These are phyloP conservation scores for Acrossocheilus fasciatus DNA, from an alignment of 2,797 vertebrate species.

Conservation along the genomic window DNA sequence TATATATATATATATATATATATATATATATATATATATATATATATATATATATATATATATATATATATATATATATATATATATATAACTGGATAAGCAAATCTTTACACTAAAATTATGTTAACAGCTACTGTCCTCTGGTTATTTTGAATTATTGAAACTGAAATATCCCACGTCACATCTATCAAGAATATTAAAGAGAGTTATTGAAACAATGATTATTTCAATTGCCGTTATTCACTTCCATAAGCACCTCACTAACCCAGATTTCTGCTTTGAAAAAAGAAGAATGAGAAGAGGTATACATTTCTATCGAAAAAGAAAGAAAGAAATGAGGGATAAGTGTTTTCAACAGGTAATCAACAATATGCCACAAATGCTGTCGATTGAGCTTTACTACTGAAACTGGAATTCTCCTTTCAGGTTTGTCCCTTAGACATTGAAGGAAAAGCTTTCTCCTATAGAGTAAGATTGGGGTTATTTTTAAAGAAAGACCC, in stretches of 20 bases:
- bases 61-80: too few species aligned
- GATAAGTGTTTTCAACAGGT: background rate
- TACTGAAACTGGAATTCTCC: background rate
- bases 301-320: too few species aligned
- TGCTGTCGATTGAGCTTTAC: background rate
- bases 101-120: too few species aligned
- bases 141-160: too few species aligned
- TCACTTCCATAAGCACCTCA: background rate
- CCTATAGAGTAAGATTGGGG: slow-evolving; percentile 9
- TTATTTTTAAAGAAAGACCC: slow-evolving; percentile 27
- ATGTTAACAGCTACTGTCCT: too few species aligned
- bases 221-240: background rate
- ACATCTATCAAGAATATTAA: too few species aligned
- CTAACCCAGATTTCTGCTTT: background rate
- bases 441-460: background rate
- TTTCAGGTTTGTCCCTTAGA: slow-evolving; percentile 7
- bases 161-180: too few species aligned
- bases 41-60: too few species aligned
- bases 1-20: too few species aligned
- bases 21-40: too few species aligned
- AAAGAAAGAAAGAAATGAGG: background rate
- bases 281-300: background rate
- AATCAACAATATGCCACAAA: background rate
- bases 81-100: too few species aligned
- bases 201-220: background rate